Percentiles rank a stretch among this genome's conserved stretches.
Evolutionary conservation across 64 coral and sea anemone species (phyloP).

Genomic region (Montipora efflorescens): DNA sequence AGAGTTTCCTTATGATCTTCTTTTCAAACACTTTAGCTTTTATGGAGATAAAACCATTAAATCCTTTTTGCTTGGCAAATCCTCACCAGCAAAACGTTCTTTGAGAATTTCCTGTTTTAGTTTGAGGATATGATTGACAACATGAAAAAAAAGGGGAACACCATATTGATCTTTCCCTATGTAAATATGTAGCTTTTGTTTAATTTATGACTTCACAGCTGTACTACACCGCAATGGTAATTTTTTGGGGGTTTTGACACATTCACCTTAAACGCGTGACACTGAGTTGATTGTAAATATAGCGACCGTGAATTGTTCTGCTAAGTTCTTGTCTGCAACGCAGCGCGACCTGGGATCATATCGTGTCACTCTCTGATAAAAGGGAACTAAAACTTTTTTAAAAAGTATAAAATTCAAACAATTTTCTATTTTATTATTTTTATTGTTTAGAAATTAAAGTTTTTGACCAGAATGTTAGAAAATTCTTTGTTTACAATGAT

Average conservation of each 20-base stretch:
- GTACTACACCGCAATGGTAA: conserved; percentile 22
- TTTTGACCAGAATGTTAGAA: background rate
- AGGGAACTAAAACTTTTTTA: background rate
- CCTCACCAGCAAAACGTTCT: background rate
- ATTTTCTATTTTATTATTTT: background rate
- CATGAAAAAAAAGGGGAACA: background rate
- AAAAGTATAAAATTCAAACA: too few relatives aligned
- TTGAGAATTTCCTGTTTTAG: background rate
- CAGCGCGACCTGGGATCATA: background rate
- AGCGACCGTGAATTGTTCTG: background rate
- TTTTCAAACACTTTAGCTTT: background rate
- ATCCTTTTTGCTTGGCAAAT: background rate
- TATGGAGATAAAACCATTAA: background rate
- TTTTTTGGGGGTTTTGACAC: background rate
- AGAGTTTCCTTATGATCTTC: background rate
- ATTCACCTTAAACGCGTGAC: background rate
- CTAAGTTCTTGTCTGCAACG: background rate
- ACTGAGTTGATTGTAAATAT: background rate
- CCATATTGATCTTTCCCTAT: background rate
- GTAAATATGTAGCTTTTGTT: conserved; percentile 36
- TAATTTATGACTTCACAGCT: conserved; percentile 48
- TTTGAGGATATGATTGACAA: conserved; percentile 3
- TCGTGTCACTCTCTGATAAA: background rate
- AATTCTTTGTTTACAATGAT: background rate
- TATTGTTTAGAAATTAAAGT: background rate